phyloP scores from a whole-genome alignment of 30 jellyfish, hydroid and myxozoan genomes.

The Hydra vulgaris region DNA sequence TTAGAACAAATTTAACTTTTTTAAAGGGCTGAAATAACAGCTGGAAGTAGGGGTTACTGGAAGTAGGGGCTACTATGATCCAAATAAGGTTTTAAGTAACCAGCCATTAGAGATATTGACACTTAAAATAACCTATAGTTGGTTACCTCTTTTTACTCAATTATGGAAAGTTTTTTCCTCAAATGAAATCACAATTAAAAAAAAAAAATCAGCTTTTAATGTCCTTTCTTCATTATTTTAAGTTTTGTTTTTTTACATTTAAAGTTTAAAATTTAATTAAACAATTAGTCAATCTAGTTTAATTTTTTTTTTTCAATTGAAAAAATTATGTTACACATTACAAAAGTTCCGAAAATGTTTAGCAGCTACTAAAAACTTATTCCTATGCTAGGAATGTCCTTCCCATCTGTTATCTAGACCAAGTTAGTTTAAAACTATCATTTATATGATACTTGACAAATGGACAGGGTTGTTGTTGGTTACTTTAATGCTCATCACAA shows the following conservation, averaged over 20 bases:
- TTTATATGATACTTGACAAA: background rate
- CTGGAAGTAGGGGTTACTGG: no score
- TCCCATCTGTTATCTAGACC: background rate
- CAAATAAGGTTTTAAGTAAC: no score
- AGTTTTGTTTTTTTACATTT: no score
- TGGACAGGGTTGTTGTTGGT: no score
- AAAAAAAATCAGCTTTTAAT: background rate
- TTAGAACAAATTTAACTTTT: no score
- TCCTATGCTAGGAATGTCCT: background rate
- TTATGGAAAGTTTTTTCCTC: background rate
- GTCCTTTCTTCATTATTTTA: background rate
- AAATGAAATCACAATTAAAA: background rate
- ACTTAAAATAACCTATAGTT: background rate
- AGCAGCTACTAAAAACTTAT: no score
- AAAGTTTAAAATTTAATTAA: no score
- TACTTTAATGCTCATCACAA: background rate
- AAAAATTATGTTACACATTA: background rate
- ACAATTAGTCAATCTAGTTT: background rate
- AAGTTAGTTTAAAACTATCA: background rate
- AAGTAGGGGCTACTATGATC: no score
- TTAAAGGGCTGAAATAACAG: no score
- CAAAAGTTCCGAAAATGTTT: no score
- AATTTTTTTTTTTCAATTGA: no score
- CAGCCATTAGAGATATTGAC: no score
- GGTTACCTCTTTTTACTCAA: background rate